These are phyloP conservation scores for Limosa lapponica DNA, from an alignment of 2,797 vertebrate species.

Conservation along the genomic window DNA sequence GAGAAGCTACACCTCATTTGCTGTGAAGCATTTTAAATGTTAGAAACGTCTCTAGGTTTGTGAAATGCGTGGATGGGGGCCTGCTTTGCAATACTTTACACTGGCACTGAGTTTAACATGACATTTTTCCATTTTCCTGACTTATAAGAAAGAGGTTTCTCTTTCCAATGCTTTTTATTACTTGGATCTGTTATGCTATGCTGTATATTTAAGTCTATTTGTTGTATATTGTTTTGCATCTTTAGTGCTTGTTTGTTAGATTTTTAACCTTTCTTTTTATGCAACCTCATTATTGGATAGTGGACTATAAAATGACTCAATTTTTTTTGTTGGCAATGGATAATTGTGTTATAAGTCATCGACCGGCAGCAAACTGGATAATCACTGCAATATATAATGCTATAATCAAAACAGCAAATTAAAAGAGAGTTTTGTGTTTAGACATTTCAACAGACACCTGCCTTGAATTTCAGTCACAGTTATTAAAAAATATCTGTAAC, in stretches of 20 bases:
- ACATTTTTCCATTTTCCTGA: background rate
- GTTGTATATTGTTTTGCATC: background rate
- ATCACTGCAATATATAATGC: background rate
- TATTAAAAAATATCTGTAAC: background rate
- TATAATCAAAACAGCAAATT: background rate
- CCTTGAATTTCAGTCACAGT: background rate
- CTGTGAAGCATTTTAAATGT: background rate
- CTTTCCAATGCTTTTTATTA: background rate
- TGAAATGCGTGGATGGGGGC: background rate
- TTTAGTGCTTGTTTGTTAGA: background rate
- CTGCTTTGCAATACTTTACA: background rate
- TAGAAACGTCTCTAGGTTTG: background rate
- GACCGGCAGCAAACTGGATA: background rate
- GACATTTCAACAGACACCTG: background rate
- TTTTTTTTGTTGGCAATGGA: background rate
- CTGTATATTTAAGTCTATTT: background rate
- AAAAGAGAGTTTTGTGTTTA: background rate
- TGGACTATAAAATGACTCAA: background rate
- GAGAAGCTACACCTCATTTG: background rate
- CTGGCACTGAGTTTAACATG: background rate
- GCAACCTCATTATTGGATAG: background rate
- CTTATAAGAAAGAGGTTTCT: background rate
- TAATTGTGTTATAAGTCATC: background rate
- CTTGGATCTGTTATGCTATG: background rate
- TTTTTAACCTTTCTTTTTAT: background rate